phyloP scores from a whole-genome alignment of 2,113 vertebrate genomes.

The Pygoscelis antarcticus region DNA sequence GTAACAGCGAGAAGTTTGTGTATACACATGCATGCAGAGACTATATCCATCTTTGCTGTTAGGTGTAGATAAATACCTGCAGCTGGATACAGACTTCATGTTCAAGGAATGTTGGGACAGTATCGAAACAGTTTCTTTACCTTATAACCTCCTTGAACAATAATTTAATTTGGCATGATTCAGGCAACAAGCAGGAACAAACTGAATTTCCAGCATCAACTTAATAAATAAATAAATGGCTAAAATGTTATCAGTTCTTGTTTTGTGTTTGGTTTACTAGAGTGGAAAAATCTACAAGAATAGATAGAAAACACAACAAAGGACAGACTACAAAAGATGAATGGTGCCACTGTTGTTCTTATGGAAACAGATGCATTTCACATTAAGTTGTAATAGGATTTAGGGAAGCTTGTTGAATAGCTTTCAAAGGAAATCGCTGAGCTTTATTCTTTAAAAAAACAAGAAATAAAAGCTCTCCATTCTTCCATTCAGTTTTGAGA shows the following conservation, averaged over 20 bases:
- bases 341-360: not conserved
- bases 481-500: constrained; percentile 36
- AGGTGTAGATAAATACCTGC: not conserved
- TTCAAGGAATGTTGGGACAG: not conserved
- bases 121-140: not conserved
- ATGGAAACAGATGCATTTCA: constrained; percentile 36
- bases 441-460: constrained; percentile 37
- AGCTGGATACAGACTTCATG: not conserved
- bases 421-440: constrained; percentile 11
- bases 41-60: not conserved
- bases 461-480: constrained; percentile 38
- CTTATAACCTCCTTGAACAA: not conserved
- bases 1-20: not conserved
- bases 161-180: not conserved
- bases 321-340: constrained; percentile 27
- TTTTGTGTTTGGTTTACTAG: not conserved
- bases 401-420: constrained; percentile 18
- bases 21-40: not conserved
- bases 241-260: constrained; percentile 6
- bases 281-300: not conserved
- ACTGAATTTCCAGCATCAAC: not conserved
- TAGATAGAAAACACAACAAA: not conserved
- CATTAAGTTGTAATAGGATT: constrained; percentile 41
- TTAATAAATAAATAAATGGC: constrained; percentile 31
- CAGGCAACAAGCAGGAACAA: not conserved